phyloP scores from a whole-genome alignment of 2,888 invertebrate genomes.

The Brenthis ino region DNA sequence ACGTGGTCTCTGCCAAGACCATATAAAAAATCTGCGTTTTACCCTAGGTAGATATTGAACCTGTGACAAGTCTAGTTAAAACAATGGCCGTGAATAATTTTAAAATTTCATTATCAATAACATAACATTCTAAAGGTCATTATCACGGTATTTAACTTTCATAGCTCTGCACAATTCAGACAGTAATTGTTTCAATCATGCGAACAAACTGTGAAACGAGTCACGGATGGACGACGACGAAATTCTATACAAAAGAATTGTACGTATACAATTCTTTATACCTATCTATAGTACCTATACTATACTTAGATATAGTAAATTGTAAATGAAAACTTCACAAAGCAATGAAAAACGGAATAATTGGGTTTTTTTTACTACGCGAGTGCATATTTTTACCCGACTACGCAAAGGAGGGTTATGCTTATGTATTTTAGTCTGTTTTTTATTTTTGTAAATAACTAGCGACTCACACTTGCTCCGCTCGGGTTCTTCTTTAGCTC shows the following conservation, averaged over 20 bases:
- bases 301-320: background rate
- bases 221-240: slow-evolving; percentile 43
- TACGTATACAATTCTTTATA: background rate
- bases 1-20: too few relatives aligned
- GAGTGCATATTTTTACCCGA: background rate
- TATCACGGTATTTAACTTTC: slow-evolving; percentile 38
- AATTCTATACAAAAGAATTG: slow-evolving; percentile 5
- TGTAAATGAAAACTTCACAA: too few relatives aligned
- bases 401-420: too few relatives aligned
- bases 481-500: too few relatives aligned
- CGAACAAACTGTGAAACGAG: slow-evolving; percentile 50
- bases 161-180: slow-evolving; percentile 21
- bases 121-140: slow-evolving; percentile 25
- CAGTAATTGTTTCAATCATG: slow-evolving; percentile 38
- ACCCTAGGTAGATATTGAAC: too few relatives aligned
- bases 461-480: too few relatives aligned
- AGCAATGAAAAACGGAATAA: too few relatives aligned
- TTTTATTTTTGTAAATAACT: too few relatives aligned
- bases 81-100: background rate
- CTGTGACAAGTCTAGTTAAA: background rate
- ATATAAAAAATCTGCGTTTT: too few relatives aligned
- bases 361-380: background rate
- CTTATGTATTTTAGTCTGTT: too few relatives aligned
- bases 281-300: too few relatives aligned
- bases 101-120: background rate